Conservation (phyloP, 2,888 invertebrate genomes). For the Pollenia amentaria region DNA sequence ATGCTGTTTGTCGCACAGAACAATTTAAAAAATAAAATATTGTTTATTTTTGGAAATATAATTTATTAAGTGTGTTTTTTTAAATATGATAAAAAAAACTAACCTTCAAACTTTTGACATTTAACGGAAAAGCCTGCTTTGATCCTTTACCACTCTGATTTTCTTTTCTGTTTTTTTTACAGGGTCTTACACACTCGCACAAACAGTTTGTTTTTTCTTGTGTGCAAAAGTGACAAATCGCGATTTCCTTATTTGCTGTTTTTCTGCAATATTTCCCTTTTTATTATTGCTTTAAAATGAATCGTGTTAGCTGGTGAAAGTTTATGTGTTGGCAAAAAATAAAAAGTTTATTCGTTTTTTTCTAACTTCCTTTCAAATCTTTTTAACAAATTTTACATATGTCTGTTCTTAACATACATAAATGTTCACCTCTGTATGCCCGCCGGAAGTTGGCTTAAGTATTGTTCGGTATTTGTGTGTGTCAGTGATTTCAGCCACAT, state of each 20-base stretch:
- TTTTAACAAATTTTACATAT: constrained; percentile 70
- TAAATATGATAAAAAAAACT: constrained; percentile 31
- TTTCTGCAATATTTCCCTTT: constrained; percentile 29
- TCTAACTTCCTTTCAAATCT: constrained; percentile 68
- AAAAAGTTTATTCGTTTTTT: constrained; percentile 41
- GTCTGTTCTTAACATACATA: background rate
- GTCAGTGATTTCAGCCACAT: constrained; percentile 31
- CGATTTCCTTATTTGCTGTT: constrained; percentile 74
- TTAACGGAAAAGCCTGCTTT: constrained; percentile 39
- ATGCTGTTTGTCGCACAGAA: constrained; percentile 67
- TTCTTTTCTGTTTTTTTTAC: background rate
- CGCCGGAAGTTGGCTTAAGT: constrained; percentile 72
- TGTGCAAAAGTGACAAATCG: constrained; percentile 75
- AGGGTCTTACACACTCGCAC: background rate
- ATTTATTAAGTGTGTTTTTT: constrained; percentile 49
- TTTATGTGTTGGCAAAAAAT: constrained; percentile 41
- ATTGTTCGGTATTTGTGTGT: constrained; percentile 27
- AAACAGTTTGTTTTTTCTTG: constrained; percentile 53
- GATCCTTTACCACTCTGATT: constrained; percentile 1
- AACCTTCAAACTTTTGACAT: constrained; percentile 58
- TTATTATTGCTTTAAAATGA: constrained; percentile 30
- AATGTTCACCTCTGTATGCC: constrained; percentile 70
- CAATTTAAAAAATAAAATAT: constrained; percentile 33
- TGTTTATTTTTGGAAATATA: constrained; percentile 25
- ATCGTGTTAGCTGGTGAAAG: constrained; percentile 58